A percentile compares a stretch with the other conserved stretches of the same genome.
Conservation (phyloP, 35 echinoderm and acorn worm species). For the Hemicentrotus pulcherrimus region DNA sequence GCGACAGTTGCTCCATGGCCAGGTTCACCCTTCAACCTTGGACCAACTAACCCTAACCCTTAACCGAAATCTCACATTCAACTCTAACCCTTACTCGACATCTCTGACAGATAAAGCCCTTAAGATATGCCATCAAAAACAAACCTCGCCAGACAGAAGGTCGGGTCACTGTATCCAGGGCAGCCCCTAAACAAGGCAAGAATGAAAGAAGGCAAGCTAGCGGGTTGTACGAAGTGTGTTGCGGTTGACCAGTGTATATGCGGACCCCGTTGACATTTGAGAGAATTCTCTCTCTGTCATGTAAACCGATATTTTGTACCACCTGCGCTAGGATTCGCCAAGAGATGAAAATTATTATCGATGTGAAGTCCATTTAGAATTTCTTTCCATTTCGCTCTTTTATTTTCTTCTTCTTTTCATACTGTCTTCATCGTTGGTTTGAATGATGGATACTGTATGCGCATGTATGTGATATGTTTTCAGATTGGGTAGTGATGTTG, state of each 20-base stretch:
- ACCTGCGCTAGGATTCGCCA: neutral
- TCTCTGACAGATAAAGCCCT: too few relatives aligned
- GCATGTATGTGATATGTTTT: neutral
- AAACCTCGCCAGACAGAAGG: too few relatives aligned
- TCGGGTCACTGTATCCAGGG: neutral
- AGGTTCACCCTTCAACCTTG: too few relatives aligned
- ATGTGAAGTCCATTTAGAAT: neutral
- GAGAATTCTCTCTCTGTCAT: neutral
- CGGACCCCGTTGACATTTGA: neutral
- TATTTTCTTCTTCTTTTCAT: neutral
- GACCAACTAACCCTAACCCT: too few relatives aligned
- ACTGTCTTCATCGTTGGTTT: neutral
- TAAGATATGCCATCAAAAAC: too few relatives aligned
- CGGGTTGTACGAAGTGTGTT: neutral
- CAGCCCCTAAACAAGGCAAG: neutral
- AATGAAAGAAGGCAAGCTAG: neutral
- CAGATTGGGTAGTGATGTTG: neutral
- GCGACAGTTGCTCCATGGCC: too few relatives aligned
- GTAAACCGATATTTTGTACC: neutral
- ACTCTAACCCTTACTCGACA: too few relatives aligned
- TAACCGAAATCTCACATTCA: too few relatives aligned
- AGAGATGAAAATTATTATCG: conserved; percentile 19
- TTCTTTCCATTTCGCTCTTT: neutral
- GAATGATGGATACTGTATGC: neutral
- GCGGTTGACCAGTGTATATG: neutral